Conservation (phyloP, 2,888 invertebrate species). For the Eustalomyia histrio region DNA sequence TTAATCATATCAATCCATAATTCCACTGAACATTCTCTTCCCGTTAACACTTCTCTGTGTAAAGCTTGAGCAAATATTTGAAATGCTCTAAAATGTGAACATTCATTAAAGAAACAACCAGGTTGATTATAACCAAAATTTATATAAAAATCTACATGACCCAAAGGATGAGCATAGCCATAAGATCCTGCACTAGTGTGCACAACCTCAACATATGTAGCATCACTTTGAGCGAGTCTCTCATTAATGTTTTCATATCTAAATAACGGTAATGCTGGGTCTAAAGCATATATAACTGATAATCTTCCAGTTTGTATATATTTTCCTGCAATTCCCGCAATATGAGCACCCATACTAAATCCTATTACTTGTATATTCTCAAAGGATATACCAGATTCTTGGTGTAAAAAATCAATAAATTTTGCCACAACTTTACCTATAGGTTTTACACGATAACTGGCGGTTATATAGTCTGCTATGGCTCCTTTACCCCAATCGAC, state of each 20-base stretch:
- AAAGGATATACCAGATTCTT: constrained; percentile 79
- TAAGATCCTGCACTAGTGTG: constrained; percentile 83
- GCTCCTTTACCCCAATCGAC: constrained; percentile 78
- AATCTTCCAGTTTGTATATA: constrained; percentile 72
- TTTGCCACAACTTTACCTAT: constrained; percentile 82
- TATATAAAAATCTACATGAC: constrained; percentile 82
- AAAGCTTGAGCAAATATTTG: constrained; percentile 73
- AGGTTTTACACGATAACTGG: constrained; percentile 78
- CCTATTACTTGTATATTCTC: constrained; percentile 76
- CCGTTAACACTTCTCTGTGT: constrained; percentile 53
- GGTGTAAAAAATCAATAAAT: constrained; percentile 84
- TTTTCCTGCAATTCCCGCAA: constrained; percentile 82
- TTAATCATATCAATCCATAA: constrained; percentile 72
- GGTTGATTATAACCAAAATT: constrained; percentile 83
- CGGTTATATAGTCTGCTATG: constrained; percentile 75
- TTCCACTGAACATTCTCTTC: constrained; percentile 69
- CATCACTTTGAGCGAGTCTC: constrained; percentile 83
- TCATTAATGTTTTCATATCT: constrained; percentile 71
- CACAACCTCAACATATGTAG: constrained; percentile 86
- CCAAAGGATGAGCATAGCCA: constrained; percentile 79
- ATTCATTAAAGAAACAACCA: constrained; percentile 80
- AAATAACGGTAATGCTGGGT: constrained; percentile 82
- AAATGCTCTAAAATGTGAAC: constrained; percentile 76
- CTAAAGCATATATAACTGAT: constrained; percentile 80
- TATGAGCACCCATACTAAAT: constrained; percentile 83